phyloP scores from a whole-genome alignment of 2,113 vertebrate species.

The Ornithorhynchus anatinus region DNA sequence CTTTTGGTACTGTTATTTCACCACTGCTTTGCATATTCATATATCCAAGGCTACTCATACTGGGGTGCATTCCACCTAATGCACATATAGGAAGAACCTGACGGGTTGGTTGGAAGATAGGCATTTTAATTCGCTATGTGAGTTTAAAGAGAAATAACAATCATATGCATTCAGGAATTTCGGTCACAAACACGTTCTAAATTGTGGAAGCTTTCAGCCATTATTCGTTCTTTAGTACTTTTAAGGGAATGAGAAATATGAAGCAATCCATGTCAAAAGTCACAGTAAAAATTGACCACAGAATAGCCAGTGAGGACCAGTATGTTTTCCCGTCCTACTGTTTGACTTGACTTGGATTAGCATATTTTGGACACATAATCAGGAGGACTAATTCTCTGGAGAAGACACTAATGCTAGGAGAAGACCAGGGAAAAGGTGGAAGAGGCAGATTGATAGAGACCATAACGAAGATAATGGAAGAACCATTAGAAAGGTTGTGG shows the following conservation, averaged over 20 bases:
- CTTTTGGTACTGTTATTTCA: too few species aligned
- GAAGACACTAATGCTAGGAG: too few species aligned
- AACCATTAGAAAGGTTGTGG: too few species aligned
- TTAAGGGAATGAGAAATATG: not conserved
- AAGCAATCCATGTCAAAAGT: not conserved
- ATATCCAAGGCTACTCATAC: too few species aligned
- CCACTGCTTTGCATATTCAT: too few species aligned
- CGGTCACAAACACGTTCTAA: not conserved
- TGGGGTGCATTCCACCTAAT: not conserved
- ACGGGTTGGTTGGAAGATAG: not conserved
- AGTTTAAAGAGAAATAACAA: constrained; percentile 9
- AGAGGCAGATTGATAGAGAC: too few species aligned
- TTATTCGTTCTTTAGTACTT: not conserved
- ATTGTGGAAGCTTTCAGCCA: not conserved
- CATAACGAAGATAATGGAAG: too few species aligned
- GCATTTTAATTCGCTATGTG: not conserved
- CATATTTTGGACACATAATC: too few species aligned
- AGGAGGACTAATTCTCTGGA: too few species aligned
- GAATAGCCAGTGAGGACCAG: not conserved
- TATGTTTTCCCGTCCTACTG: not conserved
- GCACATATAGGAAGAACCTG: not conserved
- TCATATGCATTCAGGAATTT: not conserved
- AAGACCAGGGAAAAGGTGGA: too few species aligned
- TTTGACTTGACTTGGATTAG: not conserved
- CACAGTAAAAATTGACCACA: not conserved